Evolutionary conservation across 2,113 vertebrate genomes (phyloP), one percentile per base, ranked within the genome.

Genomic region (Salvelinus sp.): DNA sequence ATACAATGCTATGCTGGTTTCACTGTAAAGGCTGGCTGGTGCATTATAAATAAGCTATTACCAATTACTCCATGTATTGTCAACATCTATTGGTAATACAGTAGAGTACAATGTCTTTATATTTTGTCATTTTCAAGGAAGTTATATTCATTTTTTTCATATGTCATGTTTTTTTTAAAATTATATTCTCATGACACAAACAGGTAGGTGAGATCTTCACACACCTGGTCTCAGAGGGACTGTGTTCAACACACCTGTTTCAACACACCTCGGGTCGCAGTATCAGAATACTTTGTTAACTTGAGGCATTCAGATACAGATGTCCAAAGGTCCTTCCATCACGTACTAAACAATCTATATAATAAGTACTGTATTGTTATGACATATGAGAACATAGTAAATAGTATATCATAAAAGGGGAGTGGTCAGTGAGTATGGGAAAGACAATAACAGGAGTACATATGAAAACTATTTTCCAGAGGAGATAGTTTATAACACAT

Each of bases 1-100:
- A 85, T 90, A 90, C 89, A 92, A 82, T 90, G 89, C 89, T 86
- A 88, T 80, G 86, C 82, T 87, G 83, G 85, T 88, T 87, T 88
- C 64, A 84, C 84, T 85, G 87, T 14, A 54, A 54, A 54, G 76
- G 78, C 82, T 73, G 86, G 86, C 80, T 86, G 85, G 87, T 91
- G 88, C 80, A 85, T 89, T 87, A 90, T 90, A 91, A 91, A 92
- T 91, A 88, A 87, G 85, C 86, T 87, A 81, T 62, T 70, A n/a
- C n/a, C n/a, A n/a, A n/a, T n/a, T n/a, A n/a, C n/a, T n/a, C n/a
- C n/a, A n/a, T n/a, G n/a, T n/a, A n/a, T n/a, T n/a, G n/a, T 65
- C 69, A 74, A 75, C 79, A 79, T 76, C 83, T 71, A 72, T 44
- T 74, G 33, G 80, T 85, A 82, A 73, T 62, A 89, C 77, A 76